These are phyloP conservation scores for Coelinius sp. DNA, from an alignment of 2,888 invertebrate genomes.

Conservation along the genomic window DNA sequence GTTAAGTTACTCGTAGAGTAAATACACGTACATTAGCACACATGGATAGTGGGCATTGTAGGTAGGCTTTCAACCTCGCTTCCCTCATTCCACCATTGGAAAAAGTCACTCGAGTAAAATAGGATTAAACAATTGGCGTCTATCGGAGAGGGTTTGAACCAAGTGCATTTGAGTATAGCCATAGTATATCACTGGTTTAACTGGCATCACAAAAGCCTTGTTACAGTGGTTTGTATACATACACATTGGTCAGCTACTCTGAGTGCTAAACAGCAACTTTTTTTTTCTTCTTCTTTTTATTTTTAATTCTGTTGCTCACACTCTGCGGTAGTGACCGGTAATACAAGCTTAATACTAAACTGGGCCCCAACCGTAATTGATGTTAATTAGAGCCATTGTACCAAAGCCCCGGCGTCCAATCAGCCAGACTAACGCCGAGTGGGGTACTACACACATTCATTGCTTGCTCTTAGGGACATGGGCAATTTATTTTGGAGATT, in stretches of 20 bases:
- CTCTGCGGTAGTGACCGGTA: slow-evolving; percentile 34
- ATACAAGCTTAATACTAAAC: slow-evolving; percentile 37
- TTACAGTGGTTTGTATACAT: slow-evolving; percentile 1
- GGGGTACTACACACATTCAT: slow-evolving; percentile 16
- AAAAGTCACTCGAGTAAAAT: slow-evolving; percentile 14
- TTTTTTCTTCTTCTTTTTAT: slow-evolving; percentile 23
- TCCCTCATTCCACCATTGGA: neutral
- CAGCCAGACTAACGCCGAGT: slow-evolving; percentile 27
- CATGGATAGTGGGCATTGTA: neutral
- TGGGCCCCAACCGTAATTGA: slow-evolving; percentile 53
- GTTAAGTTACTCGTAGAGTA: slow-evolving; percentile 15
- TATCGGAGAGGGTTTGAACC: slow-evolving; percentile 27
- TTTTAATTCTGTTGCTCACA: slow-evolving; percentile 12
- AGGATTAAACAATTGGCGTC: slow-evolving; percentile 40
- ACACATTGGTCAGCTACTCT: slow-evolving; percentile 10
- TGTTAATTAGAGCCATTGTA: slow-evolving; percentile 60
- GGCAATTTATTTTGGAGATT: neutral
- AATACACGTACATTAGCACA: slow-evolving; percentile 15
- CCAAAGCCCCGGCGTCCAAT: slow-evolving; percentile 45
- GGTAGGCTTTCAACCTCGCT: neutral
- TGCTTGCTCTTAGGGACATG: slow-evolving; percentile 7
- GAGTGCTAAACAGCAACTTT: slow-evolving; percentile 30
- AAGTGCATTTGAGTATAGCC: slow-evolving; percentile 38
- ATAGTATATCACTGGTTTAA: slow-evolving; percentile 32
- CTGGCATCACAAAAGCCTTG: slow-evolving; percentile 36